Base-by-base conservation (phyloP, 2,113 vertebrate species). In the Dasyornis broadbenti region DNA sequence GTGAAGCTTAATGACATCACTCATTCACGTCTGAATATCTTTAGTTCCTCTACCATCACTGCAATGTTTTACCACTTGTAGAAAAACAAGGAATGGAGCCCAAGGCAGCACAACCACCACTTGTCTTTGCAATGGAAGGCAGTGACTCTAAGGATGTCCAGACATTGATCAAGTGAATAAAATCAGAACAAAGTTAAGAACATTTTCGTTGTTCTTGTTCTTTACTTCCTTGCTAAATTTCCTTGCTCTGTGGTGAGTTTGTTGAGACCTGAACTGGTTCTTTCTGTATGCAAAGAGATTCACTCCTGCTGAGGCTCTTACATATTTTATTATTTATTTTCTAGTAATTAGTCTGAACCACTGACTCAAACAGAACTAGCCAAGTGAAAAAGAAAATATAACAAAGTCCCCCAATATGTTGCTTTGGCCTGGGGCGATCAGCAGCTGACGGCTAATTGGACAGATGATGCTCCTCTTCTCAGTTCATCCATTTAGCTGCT, bases 331-430 rank as follows among this genome's bases (percentile, higher is more conserved):
- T 97, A 94, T 97, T 95, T 97, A 94, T 96, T 96, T 96, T 94
- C 85, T 81, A 64, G 92, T 33, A 97, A 97, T 97, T 96, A 97
- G 86, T 96, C 90, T 94, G 92, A 96, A 68, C 90, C 95, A 97
- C 76, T 96, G 96, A 97, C 88, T 97, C 94, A 97, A 79, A 84
- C 72, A 89, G 93, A 97, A 93, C 94, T 76, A 97, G 88, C 92
- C 95, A 94, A 96, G 93, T 96, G 96, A 96, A 94, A 96, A 96
- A 94, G 90, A 96, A 96, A 96, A 96, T 93, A 93, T 75, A 96
- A 96, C 96, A 82, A 96, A 96, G 94, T 93, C 80, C 88, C 64
- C 86, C 92, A 97, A 93, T 96, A 97, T 97, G 95, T 92, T 94
- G 94, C 37, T 76, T 96, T 90, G 78, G 94, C 96, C 94, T 82